Conservation (phyloP, 1,140 invertebrate genomes). For the Caligus rogercresseyi region DNA sequence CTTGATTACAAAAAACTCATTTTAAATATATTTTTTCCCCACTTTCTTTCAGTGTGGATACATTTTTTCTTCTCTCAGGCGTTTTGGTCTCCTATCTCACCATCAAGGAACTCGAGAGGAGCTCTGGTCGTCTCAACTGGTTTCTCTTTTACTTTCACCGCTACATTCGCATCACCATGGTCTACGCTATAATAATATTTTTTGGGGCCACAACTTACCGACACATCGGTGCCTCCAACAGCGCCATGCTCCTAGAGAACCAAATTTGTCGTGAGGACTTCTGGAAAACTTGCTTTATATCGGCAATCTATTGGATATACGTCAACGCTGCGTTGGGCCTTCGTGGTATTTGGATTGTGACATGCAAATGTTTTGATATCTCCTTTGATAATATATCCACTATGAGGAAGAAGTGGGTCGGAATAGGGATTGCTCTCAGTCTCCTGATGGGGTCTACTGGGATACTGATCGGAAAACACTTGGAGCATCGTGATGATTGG, state of each 20-base stretch:
- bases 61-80: conserved; percentile 22
- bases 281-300: conserved; percentile 2
- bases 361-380: conserved; percentile 54
- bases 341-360: conserved; percentile 64
- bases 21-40: no score
- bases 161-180: conserved; percentile 12
- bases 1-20: no score
- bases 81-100: conserved; percentile 19
- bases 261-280: background rate
- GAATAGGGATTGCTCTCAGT: background rate
- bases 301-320: background rate
- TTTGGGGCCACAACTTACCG: background rate
- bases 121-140: conserved; percentile 19
- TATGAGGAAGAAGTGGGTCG: background rate
- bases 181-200: background rate
- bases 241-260: background rate
- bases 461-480: background rate
- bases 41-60: conserved; percentile 21
- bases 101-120: conserved; percentile 10
- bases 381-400: conserved; percentile 38
- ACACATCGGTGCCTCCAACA: background rate
- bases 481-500: background rate
- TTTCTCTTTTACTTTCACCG: conserved; percentile 21
- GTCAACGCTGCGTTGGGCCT: conserved; percentile 40
- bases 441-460: background rate